phyloP scores from a whole-genome alignment of 1,140 invertebrate genomes.

The Ruditapes philippinarum region DNA sequence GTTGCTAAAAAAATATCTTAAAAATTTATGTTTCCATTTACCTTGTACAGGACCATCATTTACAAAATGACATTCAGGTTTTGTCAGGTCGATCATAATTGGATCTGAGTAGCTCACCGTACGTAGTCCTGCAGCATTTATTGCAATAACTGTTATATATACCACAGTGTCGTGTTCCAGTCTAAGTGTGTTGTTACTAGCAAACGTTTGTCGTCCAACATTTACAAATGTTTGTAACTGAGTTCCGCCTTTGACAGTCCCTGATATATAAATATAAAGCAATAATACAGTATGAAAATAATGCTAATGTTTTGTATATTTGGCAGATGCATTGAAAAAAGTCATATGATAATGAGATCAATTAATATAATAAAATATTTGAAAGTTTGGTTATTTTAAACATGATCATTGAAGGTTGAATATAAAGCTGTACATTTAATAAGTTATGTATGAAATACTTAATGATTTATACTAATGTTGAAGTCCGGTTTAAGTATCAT shows the following conservation, averaged over 20 bases:
- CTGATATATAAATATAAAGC: slow-evolving; percentile 33
- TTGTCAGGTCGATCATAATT: slow-evolving; percentile 73
- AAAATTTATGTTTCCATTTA: no score
- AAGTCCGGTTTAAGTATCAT: no score
- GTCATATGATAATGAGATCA: no score
- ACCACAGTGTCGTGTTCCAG: slow-evolving; percentile 69
- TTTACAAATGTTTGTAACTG: slow-evolving; percentile 73
- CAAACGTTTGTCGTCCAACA: slow-evolving; percentile 73
- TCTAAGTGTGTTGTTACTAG: slow-evolving; percentile 60
- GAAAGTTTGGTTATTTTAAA: no score
- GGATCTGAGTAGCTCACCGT: slow-evolving; percentile 70
- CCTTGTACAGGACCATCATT: slow-evolving; percentile 69
- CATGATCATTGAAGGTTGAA: no score
- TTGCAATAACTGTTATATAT: slow-evolving; percentile 75
- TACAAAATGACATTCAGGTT: slow-evolving; percentile 67
- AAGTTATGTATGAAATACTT: background rate
- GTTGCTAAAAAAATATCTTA: no score
- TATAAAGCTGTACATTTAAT: no score
- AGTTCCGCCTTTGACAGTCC: slow-evolving; percentile 73
- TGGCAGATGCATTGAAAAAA: no score
- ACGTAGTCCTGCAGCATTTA: slow-evolving; percentile 74
- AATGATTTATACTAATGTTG: no score
- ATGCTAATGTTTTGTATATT: no score
- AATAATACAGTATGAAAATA: no score
- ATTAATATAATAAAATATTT: no score